Base-by-base conservation (phyloP, 2,888 invertebrate species). In the Theretra japonica region DNA sequence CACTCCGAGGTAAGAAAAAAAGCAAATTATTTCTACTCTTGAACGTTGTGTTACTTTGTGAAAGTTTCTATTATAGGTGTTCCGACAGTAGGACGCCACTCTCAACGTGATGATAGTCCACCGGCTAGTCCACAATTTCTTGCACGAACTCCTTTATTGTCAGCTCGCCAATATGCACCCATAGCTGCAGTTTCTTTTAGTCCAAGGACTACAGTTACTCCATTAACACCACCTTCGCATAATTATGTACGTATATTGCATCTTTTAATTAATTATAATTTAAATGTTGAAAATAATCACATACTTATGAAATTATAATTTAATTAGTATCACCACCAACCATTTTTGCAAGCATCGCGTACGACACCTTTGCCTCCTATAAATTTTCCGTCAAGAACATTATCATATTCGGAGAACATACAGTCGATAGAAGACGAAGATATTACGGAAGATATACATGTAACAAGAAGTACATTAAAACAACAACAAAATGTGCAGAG, bases 41-140 rank as follows among this genome's bases (percentile, higher is more conserved):
- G 4, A 56, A 50, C 33, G 33, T 56, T 56, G 11, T 53, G 50
- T 65, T 71, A 25, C n/a, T 69, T 11, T 30, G 53, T 57, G 41
- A 5, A 62, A 59, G 8, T 25, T 70, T 62, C 68, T 48, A 72
- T 41, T 70, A 59, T 71, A 77, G 76, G 69, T 30, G 1, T 53
- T n/a, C 21, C 48, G 57, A 53, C 59, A 62, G 60, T 50, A 41
- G 21, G 60, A 53, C 58, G 71, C 71, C 77, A 86, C 79, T 80
- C 86, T 4, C 80, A 84, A 74, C 89, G 91, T 15, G 93, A 93
- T 73, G 92, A 92, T 73, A 92, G 91, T 74, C 92, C 91, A 7
- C 91, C 91, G 33, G 88, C 89, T 0, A 84, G 86, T 50, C 91
- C 92, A 19, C 89, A 90, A 70, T 92, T 93, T 73, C 72, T 91